A percentile compares a stretch with the other conserved stretches of the same genome.
Evolutionary conservation across 2,113 vertebrate genomes (phyloP).

Genomic region (Aphyosemion australe): DNA sequence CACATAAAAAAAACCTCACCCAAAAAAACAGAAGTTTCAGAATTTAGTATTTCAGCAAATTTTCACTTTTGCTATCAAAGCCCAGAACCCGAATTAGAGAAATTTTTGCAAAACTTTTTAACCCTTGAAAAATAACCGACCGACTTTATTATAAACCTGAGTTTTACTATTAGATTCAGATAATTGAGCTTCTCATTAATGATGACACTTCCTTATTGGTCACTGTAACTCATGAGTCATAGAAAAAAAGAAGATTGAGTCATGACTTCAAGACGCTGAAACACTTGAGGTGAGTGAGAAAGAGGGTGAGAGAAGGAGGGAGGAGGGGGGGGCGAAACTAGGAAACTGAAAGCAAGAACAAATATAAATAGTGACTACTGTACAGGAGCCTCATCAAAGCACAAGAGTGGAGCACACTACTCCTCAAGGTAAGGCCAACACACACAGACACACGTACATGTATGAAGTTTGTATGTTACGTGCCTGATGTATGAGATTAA

Average conservation of each 20-base stretch:
- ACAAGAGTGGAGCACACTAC: slow-evolving; percentile 22
- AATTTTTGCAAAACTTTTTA: not conserved
- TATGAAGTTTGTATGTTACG: too few relatives aligned
- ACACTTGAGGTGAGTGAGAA: slow-evolving; percentile 1
- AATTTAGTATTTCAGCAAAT: not conserved
- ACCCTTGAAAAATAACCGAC: not conserved
- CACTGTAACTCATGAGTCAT: not conserved
- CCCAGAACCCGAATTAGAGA: not conserved
- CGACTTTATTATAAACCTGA: not conserved
- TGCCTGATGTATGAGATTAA: too few relatives aligned
- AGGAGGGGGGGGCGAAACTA: not conserved
- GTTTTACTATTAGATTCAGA: too few relatives aligned
- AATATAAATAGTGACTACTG: slow-evolving; percentile 35
- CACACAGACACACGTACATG: too few relatives aligned
- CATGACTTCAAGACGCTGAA: slow-evolving; percentile 28
- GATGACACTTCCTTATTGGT: not conserved
- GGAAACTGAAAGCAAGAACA: slow-evolving; percentile 63
- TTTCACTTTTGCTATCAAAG: not conserved
- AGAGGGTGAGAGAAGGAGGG: not conserved
- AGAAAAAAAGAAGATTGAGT: slow-evolving; percentile 5
- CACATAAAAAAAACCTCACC: not conserved
- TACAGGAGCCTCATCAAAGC: slow-evolving; percentile 7
- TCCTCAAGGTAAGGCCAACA: slow-evolving; percentile 58
- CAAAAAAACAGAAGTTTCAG: slow-evolving; percentile 5
- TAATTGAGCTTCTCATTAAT: not conserved